Conservation (phyloP, 1,140 invertebrate genomes). For the Pentalonia nigronervosa region DNA sequence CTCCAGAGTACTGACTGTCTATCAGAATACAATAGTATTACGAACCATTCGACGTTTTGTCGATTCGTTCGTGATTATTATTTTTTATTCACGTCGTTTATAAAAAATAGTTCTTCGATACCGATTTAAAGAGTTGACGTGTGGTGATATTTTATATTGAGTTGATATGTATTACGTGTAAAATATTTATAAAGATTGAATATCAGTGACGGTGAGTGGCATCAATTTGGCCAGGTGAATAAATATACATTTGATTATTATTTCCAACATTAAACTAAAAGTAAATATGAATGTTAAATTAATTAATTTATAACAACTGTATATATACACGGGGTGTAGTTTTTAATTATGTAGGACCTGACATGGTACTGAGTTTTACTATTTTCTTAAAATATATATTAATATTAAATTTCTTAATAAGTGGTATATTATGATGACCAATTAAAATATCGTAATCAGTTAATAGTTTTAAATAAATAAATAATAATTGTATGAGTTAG, state of each 20-base stretch:
- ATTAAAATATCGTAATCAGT: background rate
- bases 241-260: background rate
- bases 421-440: no score
- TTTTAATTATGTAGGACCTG: background rate
- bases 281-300: background rate
- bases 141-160: background rate
- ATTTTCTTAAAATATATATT: background rate
- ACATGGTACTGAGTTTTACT: no score
- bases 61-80: background rate
- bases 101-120: background rate
- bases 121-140: background rate
- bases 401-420: no score
- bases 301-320: background rate
- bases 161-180: background rate
- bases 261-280: background rate
- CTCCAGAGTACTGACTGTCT: background rate
- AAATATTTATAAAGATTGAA: background rate
- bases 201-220: background rate
- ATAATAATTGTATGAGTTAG: background rate
- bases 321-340: background rate
- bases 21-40: background rate
- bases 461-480: no score
- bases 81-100: background rate
- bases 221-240: background rate
- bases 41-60: background rate